Base-by-base conservation (phyloP, 2,888 invertebrate species). In the Cerceris rybyensis region DNA sequence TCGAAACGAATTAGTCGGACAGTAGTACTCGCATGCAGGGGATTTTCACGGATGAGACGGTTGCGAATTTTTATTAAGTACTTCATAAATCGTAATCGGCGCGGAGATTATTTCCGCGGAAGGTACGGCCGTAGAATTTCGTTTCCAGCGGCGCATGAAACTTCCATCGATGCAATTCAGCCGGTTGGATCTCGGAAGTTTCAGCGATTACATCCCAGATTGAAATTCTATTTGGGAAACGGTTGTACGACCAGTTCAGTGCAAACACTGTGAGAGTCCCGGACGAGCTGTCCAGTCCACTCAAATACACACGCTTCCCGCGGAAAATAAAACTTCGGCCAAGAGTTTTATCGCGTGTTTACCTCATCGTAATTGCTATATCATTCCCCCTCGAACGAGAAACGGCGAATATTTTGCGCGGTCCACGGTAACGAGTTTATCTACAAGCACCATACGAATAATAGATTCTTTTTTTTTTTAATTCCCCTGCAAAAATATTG, bases 261-360 rank as follows among this genome's bases (percentile, higher is more conserved):
- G 71, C 74, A 74, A 84, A 81, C 77, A 81, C 76, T 28, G 61
- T 11, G 41, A 50, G 54, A 64, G 64, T 9, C 54, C 58, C 28
- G 41, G 50, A 46, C 49, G 70, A 43, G 39, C 28, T 46, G 17
- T 39, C 60, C n/a, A 41, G 70, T 46, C 69, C 65, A 52, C 71
- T 59, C 71, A 39, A 79, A 79, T 64, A 67, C 67, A n/a, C 59
- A 69, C 70, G 60, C 52, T 75, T 52, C 58, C 76, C 52, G 58
- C 49, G 55, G 69, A 52, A 75, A 82, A 80, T 77, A 75, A 82
- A 80, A 80, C 76, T 69, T 60, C 39, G 57, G 7, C 69, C 64
- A 71, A 80, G 76, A 74, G 74, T 77, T 82, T 82, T 80, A 74
- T 80, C 74, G 71, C 65, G 63, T 75, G 82, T 82, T 80, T 75